phyloP scores from a whole-genome alignment of 2,888 invertebrate genomes.

The Piscicola geometra region DNA sequence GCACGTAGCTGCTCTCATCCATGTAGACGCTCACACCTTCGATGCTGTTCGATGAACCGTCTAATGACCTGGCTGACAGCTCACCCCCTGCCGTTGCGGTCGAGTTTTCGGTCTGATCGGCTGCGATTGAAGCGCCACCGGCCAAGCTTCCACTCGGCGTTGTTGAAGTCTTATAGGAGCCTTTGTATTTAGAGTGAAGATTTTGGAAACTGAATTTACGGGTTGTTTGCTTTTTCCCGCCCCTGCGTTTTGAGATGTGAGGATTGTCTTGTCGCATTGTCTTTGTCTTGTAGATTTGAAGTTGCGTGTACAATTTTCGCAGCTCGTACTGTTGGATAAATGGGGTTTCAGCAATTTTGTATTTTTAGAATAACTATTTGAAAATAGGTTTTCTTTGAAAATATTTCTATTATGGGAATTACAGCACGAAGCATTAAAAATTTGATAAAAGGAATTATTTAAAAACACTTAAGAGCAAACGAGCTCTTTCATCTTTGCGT shows the following conservation, averaged over 20 bases:
- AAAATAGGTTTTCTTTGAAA: no score
- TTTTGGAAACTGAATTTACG: conserved; percentile 73
- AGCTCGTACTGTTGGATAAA: conserved; percentile 66
- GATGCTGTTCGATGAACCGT: conserved; percentile 82
- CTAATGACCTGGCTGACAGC: conserved; percentile 76
- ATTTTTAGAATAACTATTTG: no score
- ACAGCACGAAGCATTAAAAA: no score
- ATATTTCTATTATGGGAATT: no score
- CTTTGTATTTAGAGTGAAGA: conserved; percentile 67
- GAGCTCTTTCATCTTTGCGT: no score
- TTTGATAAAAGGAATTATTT: no score
- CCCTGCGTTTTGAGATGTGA: conserved; percentile 86
- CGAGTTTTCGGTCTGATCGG: conserved; percentile 23
- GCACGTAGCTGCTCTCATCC: conserved; percentile 37
- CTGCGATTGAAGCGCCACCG: conserved; percentile 14
- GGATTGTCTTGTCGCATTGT: conserved; percentile 89
- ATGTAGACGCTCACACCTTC: conserved; percentile 62
- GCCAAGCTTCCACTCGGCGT: conserved; percentile 30
- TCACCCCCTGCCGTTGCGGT: conserved; percentile 41
- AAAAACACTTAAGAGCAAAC: no score
- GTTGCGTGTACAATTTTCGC: conserved; percentile 78
- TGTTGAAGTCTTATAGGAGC: conserved; percentile 48
- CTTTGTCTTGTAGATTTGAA: conserved; percentile 85
- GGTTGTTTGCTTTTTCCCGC: conserved; percentile 70
- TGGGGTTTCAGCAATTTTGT: no score